phyloP scores from a whole-genome alignment of 2,113 vertebrate genomes.

The Brienomyrus longianalis region DNA sequence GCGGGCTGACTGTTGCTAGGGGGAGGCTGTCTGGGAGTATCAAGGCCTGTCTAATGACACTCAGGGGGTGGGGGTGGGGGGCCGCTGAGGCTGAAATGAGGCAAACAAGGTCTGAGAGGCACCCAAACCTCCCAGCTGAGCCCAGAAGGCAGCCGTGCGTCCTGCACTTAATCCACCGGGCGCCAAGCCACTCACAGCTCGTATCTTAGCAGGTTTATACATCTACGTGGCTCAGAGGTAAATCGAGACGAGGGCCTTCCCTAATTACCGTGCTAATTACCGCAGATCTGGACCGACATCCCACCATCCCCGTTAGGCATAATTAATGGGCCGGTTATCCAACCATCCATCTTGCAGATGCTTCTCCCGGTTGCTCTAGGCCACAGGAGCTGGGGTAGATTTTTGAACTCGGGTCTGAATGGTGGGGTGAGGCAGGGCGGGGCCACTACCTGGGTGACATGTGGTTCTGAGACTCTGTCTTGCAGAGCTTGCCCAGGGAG shows the following conservation, averaged over 20 bases:
- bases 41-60: neutral
- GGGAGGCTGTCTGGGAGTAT: neutral
- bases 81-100: neutral
- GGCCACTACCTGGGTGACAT: conserved; percentile 60
- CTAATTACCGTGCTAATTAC: neutral
- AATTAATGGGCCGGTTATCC: neutral
- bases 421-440: neutral
- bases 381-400: neutral
- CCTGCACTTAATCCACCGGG: neutral
- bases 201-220: neutral
- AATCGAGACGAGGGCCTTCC: neutral
- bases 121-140: neutral
- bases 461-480: conserved; percentile 64
- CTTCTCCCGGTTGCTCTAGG: neutral
- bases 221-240: neutral
- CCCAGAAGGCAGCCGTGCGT: neutral
- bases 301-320: neutral
- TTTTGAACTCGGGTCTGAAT: neutral
- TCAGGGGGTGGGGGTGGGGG: neutral
- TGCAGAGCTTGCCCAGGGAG: conserved; percentile 58
- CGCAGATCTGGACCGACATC: neutral
- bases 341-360: neutral
- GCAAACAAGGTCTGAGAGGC: neutral
- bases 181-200: neutral
- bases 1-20: neutral